phyloP scores from a whole-genome alignment of 2,797 vertebrate genomes.

The Myripristis murdjan region DNA sequence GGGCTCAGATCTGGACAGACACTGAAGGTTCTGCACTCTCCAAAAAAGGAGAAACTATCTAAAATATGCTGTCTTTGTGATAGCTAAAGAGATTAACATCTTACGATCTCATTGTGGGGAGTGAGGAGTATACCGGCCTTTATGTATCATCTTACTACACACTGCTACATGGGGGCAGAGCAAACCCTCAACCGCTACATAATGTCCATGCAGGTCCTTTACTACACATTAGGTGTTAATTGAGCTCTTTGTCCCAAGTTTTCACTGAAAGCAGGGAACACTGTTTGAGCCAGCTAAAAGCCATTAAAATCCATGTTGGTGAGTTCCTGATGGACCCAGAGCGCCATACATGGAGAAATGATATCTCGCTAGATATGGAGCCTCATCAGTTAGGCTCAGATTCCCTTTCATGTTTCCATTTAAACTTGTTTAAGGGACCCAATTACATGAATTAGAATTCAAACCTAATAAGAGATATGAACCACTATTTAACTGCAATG shows the following conservation, averaged over 20 bases:
- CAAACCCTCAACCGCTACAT: constrained; percentile 24
- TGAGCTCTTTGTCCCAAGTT: constrained; percentile 50
- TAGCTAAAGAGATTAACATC: constrained; percentile 62
- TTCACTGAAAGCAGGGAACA: constrained; percentile 49
- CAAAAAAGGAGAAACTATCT: constrained; percentile 81
- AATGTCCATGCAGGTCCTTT: constrained; percentile 37
- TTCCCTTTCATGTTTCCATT: constrained; percentile 59
- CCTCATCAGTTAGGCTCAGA: constrained; percentile 45
- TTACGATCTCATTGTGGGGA: constrained; percentile 52
- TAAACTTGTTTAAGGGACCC: constrained; percentile 45
- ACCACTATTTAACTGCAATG: constrained; percentile 42
- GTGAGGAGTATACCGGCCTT: constrained; percentile 44
- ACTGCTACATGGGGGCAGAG: not conserved
- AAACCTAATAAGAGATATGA: constrained; percentile 55
- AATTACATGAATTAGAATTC: constrained; percentile 64
- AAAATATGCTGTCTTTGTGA: constrained; percentile 74
- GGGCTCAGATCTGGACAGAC: constrained; percentile 69
- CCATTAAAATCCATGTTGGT: constrained; percentile 42
- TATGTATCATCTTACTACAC: constrained; percentile 27
- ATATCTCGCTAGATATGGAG: constrained; percentile 43
- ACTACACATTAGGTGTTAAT: constrained; percentile 64
- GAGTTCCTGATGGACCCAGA: constrained; percentile 54
- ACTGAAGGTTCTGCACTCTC: constrained; percentile 65
- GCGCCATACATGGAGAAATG: constrained; percentile 30
- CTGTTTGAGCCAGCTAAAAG: constrained; percentile 41